These are phyloP conservation scores for Oryzias dopingdopingensis DNA, from an alignment of 2,797 vertebrate genomes.

Conservation along the genomic window DNA sequence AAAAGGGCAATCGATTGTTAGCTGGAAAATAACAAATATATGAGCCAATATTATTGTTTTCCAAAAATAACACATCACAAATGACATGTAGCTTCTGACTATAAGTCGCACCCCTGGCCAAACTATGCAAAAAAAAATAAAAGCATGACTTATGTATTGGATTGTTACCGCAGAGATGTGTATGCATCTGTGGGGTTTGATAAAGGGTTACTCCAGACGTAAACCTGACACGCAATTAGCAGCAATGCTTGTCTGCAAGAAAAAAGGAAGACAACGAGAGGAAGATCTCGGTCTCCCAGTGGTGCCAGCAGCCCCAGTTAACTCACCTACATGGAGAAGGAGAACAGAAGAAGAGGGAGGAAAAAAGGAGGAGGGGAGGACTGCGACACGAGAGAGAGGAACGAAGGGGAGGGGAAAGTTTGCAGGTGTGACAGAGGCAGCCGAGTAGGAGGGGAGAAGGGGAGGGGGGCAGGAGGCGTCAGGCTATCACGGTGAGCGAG, in stretches of 20 bases:
- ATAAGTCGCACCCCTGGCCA: too few species aligned
- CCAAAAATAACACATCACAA: too few species aligned
- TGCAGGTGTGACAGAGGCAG: constrained; percentile 76
- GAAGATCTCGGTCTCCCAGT: constrained; percentile 61
- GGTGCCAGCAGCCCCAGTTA: constrained; percentile 79
- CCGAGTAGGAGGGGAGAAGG: constrained; percentile 40
- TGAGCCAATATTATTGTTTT: too few species aligned
- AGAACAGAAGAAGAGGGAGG: constrained; percentile 45
- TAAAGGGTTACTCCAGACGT: constrained; percentile 1
- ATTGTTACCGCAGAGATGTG: too few species aligned
- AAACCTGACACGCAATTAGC: constrained; percentile 27
- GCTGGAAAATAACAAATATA: too few species aligned
- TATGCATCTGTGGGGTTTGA: not conserved
- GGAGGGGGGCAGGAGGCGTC: constrained; percentile 33
- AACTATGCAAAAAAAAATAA: too few species aligned
- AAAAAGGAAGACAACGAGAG: constrained; percentile 11
- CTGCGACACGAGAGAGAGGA: constrained; percentile 54
- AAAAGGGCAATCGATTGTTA: too few species aligned
- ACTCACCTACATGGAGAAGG: constrained; percentile 76
- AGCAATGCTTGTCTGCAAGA: constrained; percentile 31
- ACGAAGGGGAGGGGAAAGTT: constrained; percentile 70
- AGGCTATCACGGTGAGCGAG: constrained; percentile 68
- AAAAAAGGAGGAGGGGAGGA: constrained; percentile 39
- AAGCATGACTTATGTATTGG: too few species aligned
- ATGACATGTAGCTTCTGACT: too few species aligned